Base-by-base conservation (phyloP, 2,888 invertebrate genomes). In the Romanomermis culicivorax region DNA sequence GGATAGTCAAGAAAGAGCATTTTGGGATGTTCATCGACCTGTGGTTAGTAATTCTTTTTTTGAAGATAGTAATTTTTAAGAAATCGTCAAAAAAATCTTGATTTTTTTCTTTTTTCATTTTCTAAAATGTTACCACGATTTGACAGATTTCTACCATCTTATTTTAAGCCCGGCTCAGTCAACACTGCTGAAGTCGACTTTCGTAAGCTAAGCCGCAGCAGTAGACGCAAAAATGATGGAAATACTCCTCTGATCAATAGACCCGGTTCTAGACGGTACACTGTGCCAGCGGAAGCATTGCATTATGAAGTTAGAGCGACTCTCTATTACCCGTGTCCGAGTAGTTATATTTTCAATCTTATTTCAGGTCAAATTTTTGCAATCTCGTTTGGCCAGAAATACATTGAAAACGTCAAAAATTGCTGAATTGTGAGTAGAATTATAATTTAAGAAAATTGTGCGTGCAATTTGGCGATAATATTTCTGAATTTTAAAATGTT, bases 1-100 rank as follows among this genome's bases (percentile, higher is more conserved):
- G 56, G 97, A 99, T 72, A 93, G 91, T 64, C 97, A 99, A 71
- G 97, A 99, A 72, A 74, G 95, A 62, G 97, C 97, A 1, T 99
- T 99, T 72, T 97, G 97, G 97, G 97, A 99, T 73, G 91, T 99
- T 0, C 95, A 97, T 71, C 77, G 97, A 66, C 97, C 97, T 11
- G 89, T 93, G 81, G 86, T 87, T 70, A 75, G 50, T 20, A 45
- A 7, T 23, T n/a, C n/a, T n/a, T n/a, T n/a, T n/a, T n/a, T n/a
- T n/a, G n/a, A n/a, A n/a, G n/a, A n/a, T n/a, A n/a, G n/a, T n/a
- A n/a, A n/a, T 4, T 49, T 49, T 4, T n/a, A 4, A 26, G 27
- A 45, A 45, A 25, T 24, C 25, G 42, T 42, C 17, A n/a, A n/a
- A 51, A 26, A 43, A 11, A 36, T 20, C 23, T 57, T 25, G 45